Evolutionary conservation across 2,888 invertebrate species (phyloP), one percentile per base, ranked within the genome.

Genomic region (Nephrocerus scutellatus): DNA sequence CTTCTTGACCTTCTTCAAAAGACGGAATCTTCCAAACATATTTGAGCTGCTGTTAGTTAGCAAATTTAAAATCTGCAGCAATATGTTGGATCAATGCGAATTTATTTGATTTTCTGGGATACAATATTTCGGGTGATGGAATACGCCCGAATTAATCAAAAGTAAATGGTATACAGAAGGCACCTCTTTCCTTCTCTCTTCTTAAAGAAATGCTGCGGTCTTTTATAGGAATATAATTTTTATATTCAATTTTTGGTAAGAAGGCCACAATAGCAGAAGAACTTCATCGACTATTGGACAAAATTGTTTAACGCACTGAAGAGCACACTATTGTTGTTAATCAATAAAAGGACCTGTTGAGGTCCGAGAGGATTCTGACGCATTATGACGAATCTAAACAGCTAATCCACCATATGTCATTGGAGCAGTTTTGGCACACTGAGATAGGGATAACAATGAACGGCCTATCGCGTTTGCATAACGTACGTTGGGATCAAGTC

Each of bases 191-290:
- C n/a, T n/a, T n/a, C n/a, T n/a, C n/a, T n/a, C n/a, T n/a, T n/a
- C n/a, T n/a, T n/a, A n/a, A n/a, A n/a, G n/a, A n/a, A n/a, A n/a
- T n/a, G n/a, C n/a, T n/a, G n/a, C n/a, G n/a, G n/a, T n/a, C n/a
- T n/a, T n/a, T n/a, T n/a, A n/a, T n/a, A n/a, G n/a, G n/a, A n/a
- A n/a, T n/a, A n/a, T n/a, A n/a, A n/a, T n/a, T n/a, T n/a, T n/a
- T n/a, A n/a, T n/a, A 30, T 28, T 22, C 21, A 16, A 10, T 32
- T 38, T 9, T 29, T 39, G 4, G 9, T 14, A 33, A 26, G 14
- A 39, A 39, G 18, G 38, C 38, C 18, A 12, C 37, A 14, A 15
- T 26, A 12, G 37, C 25, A n/a, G n/a, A 35, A 34, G 30, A 39
- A 30, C 24, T 35, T 2, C 30, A 40, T 18, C 30, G 35, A 7